Percentiles rank a stretch among this genome's conserved stretches.
Conservation (phyloP, 2,797 vertebrate species). For the Chelmon rostratus region DNA sequence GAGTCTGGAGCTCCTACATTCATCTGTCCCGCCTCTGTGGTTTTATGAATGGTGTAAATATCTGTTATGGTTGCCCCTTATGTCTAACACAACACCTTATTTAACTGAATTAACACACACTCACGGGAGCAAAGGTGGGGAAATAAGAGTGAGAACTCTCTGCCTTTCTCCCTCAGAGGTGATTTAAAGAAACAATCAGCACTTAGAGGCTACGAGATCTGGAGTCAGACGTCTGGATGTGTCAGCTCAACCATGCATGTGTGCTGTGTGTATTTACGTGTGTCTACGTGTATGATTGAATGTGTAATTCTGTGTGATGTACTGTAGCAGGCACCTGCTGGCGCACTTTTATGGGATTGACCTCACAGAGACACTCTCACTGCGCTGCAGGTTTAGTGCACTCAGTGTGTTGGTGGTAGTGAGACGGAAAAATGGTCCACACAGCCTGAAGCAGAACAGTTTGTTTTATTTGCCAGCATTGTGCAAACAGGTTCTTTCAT, state of each 20-base stretch:
- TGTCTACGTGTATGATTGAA: slow-evolving; percentile 53
- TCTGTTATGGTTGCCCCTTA: slow-evolving; percentile 44
- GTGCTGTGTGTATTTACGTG: slow-evolving; percentile 46
- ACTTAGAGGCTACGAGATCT: slow-evolving; percentile 61
- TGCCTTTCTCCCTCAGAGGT: slow-evolving; percentile 44
- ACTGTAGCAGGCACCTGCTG: slow-evolving; percentile 78
- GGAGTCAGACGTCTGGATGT: slow-evolving; percentile 66
- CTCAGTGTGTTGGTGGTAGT: slow-evolving; percentile 66
- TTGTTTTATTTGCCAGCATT: slow-evolving; percentile 48
- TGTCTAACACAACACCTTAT: slow-evolving; percentile 39
- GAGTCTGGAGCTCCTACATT: slow-evolving; percentile 52
- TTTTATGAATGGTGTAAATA: slow-evolving; percentile 66
- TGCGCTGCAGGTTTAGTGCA: slow-evolving; percentile 72
- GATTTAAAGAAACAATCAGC: slow-evolving; percentile 70
- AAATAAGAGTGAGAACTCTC: slow-evolving; percentile 42
- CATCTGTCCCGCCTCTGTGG: slow-evolving; percentile 25
- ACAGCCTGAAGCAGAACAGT: slow-evolving; percentile 52
- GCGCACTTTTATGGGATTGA: slow-evolving; percentile 76
- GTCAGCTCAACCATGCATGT: slow-evolving; percentile 69
- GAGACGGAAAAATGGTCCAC: slow-evolving; percentile 68
- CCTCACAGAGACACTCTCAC: slow-evolving; percentile 77
- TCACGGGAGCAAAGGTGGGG: slow-evolving; percentile 13
- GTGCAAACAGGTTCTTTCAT: slow-evolving; percentile 55
- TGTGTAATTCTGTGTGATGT: slow-evolving; percentile 70
- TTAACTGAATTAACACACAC: slow-evolving; percentile 48